phyloP scores from a whole-genome alignment of 1,140 invertebrate species.

The Panulirus ornatus region DNA sequence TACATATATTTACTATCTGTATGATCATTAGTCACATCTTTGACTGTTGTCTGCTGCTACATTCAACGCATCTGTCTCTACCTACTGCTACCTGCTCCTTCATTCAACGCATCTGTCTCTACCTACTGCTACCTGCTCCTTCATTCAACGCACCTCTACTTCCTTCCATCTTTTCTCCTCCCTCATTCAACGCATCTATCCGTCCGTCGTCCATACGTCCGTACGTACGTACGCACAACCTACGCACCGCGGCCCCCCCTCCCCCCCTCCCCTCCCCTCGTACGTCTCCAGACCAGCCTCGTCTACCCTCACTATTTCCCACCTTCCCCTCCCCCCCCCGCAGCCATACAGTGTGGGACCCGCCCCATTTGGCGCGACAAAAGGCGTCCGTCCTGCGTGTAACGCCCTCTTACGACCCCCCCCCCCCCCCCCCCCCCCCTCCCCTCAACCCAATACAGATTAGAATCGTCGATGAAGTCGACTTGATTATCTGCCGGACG shows the following conservation, averaged over 20 bases:
- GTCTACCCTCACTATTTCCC: neutral
- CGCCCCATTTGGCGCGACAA: constrained; percentile 63
- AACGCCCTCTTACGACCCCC: too few species aligned
- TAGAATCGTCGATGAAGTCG: too few species aligned
- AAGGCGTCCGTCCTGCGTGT: constrained; percentile 56
- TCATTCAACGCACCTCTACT: neutral
- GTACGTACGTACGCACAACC: too few species aligned
- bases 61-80: too few species aligned
- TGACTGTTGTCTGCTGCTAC: too few species aligned
- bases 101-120: neutral
- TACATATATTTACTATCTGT: too few species aligned
- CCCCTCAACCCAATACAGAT: too few species aligned
- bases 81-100: neutral
- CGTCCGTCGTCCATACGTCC: neutral
- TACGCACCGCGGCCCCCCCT: too few species aligned
- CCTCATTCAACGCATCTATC: neutral
- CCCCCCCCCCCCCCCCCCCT: too few species aligned
- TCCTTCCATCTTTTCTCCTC: neutral
- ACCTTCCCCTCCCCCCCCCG: neutral
- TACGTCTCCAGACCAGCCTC: neutral
- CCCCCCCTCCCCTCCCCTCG: neutral
- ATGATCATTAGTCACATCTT: too few species aligned
- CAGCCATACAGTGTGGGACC: constrained; percentile 56
- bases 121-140: neutral
- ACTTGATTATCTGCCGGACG: too few species aligned